phyloP scores from a whole-genome alignment of 2,113 vertebrate genomes.

The Morphnarchus princeps region DNA sequence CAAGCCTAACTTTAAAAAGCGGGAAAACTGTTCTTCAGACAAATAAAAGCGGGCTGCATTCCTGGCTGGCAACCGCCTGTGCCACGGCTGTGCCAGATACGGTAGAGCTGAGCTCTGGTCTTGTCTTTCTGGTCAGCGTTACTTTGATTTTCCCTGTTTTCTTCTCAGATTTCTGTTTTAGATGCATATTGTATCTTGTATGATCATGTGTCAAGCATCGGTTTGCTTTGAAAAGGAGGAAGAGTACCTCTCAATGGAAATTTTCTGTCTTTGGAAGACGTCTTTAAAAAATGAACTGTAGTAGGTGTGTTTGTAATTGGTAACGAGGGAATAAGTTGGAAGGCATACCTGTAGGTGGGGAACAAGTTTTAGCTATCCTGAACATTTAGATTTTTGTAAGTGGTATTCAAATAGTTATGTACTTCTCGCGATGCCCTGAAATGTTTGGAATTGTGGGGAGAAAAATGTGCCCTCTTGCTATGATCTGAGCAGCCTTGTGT shows the following conservation, averaged over 20 bases:
- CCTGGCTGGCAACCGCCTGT: rapidly evolving
- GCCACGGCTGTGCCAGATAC: background rate
- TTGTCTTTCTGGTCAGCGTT: background rate
- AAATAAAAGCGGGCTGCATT: background rate
- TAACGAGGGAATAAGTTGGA: background rate
- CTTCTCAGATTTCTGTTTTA: background rate
- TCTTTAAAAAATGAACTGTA: background rate
- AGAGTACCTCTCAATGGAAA: background rate
- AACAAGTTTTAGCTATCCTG: background rate
- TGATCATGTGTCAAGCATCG: background rate
- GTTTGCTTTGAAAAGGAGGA: background rate
- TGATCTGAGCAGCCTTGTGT: background rate
- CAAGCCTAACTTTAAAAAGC: background rate
- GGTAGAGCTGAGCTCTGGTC: background rate
- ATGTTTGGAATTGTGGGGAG: background rate
- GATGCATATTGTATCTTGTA: background rate
- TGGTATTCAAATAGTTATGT: background rate
- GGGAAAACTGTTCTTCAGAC: background rate
- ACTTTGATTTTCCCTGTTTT: background rate
- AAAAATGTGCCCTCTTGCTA: background rate
- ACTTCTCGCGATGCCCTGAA: background rate
- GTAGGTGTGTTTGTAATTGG: background rate
- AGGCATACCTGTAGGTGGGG: constrained; percentile 6
- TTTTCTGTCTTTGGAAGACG: background rate
- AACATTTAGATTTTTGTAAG: constrained; percentile 4